These are phyloP conservation scores for Malurus elegans DNA, from an alignment of 2,113 vertebrate genomes.

Conservation along the genomic window DNA sequence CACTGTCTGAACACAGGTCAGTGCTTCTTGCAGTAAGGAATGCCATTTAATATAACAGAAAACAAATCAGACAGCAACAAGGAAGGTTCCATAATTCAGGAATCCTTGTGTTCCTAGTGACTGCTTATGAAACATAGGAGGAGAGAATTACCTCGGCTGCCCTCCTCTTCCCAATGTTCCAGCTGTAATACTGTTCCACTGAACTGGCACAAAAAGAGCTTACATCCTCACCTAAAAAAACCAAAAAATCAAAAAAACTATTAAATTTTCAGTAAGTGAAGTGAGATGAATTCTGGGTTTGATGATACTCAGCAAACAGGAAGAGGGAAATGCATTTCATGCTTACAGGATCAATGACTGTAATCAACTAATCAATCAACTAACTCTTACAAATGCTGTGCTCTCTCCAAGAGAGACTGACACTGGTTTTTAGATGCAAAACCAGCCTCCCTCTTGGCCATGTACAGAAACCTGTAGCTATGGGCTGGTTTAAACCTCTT, in stretches of 20 bases:
- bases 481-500: neutral
- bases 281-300: neutral
- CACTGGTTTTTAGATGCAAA: neutral
- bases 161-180: constrained; percentile 97
- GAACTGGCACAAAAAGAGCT: constrained; percentile 91
- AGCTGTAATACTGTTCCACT: constrained; percentile 91
- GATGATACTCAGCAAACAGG: neutral
- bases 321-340: neutral
- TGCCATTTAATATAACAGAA: neutral
- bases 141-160: constrained; percentile 86
- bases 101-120: neutral
- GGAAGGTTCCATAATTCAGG: neutral
- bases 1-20: neutral
- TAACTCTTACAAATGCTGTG: neutral
- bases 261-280: neutral
- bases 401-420: neutral
- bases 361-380: neutral
- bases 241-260: neutral
- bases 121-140: neutral
- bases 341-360: neutral
- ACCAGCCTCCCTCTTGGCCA: neutral
- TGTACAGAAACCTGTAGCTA: neutral
- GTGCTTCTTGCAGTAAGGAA: neutral
- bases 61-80: neutral
- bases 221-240: constrained; percentile 82